A percentile compares a stretch with the other conserved stretches of the same genome.
Evolutionary conservation across 2,797 vertebrate genomes (phyloP).

Genomic region (Anas acuta): DNA sequence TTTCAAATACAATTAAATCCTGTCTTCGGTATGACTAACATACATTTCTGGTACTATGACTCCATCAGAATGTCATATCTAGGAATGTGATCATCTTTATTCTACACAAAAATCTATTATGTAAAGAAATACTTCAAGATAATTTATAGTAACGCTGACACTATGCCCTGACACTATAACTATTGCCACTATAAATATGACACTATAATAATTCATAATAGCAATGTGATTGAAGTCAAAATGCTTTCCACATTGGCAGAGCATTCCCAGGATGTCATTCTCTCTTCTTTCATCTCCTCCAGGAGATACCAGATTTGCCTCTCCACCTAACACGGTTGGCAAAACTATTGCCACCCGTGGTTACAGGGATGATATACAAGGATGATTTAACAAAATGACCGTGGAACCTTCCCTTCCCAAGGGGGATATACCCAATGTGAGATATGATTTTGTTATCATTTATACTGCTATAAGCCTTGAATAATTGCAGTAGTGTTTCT

Average conservation of each 20-base stretch:
- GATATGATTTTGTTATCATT: neutral
- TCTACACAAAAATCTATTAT: neutral
- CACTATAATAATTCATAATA: neutral
- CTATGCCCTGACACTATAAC: neutral
- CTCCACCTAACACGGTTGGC: too few relatives aligned
- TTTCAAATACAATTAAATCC: neutral
- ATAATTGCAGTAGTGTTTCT: neutral
- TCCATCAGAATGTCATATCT: neutral
- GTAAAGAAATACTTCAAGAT: neutral
- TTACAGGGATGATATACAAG: too few relatives aligned
- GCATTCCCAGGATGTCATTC: neutral
- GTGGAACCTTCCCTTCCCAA: too few relatives aligned
- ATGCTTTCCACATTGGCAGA: neutral
- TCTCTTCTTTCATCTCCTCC: neutral
- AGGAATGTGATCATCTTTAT: neutral
- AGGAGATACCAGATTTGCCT: neutral
- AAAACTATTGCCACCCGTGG: too few relatives aligned
- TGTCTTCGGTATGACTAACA: neutral
- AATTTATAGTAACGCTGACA: neutral
- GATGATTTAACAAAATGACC: too few relatives aligned
- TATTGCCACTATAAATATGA: too few relatives aligned
- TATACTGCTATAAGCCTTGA: neutral
- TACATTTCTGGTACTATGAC: neutral
- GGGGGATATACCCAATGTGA: neutral
- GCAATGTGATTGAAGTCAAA: neutral